phyloP scores from a whole-genome alignment of 37 sponge, comb jelly and placozoan species.

The Hexactinellida sp. region DNA sequence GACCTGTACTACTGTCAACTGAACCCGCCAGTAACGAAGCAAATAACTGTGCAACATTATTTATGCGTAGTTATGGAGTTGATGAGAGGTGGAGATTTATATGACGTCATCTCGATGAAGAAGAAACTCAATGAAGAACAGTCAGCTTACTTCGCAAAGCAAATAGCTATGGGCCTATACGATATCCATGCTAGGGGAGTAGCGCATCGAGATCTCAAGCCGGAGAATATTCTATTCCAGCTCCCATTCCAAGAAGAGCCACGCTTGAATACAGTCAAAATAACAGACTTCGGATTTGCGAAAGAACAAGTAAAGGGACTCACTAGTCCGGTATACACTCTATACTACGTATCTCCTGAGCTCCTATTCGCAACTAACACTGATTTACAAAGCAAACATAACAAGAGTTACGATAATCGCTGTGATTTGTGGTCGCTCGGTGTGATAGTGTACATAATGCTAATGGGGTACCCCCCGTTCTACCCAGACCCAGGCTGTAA shows the following conservation, averaged over 20 bases:
- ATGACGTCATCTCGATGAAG: background rate
- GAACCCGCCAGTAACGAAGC: background rate
- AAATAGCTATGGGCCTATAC: background rate
- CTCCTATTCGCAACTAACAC: background rate
- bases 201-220: background rate
- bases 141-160: background rate
- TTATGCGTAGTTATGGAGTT: background rate
- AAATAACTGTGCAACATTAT: background rate
- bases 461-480: slow-evolving; percentile 5
- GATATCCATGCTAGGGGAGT: background rate
- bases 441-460: background rate
- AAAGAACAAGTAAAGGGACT: background rate
- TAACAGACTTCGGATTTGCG: background rate
- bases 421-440: slow-evolving; percentile 6
- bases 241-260: background rate
- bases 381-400: background rate
- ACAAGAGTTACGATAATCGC: background rate
- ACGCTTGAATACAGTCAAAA: background rate
- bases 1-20: background rate
- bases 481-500: background rate
- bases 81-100: background rate
- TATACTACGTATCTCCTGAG: background rate
- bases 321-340: background rate
- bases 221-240: background rate
- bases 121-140: background rate